Base-by-base conservation (phyloP, 92 coral and sea anemone genomes). In the Plumapathes pennacea region DNA sequence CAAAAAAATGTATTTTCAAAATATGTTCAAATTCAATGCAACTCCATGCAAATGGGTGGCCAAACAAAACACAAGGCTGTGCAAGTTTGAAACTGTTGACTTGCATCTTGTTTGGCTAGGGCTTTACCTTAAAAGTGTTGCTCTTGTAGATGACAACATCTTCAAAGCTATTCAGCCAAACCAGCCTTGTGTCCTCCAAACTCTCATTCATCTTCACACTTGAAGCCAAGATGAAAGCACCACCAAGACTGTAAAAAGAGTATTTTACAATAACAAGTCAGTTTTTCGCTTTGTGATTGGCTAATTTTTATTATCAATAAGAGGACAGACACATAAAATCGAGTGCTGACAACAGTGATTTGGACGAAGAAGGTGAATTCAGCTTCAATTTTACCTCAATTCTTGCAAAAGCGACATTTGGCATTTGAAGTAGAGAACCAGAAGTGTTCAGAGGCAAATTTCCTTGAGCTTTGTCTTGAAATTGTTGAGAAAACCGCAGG, bases 71-170 rank as follows among this genome's bases (percentile, higher is more conserved):
- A n/a, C n/a, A n/a, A n/a, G n/a, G n/a, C n/a, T n/a, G n/a, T n/a
- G n/a, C n/a, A n/a, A n/a, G n/a, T n/a, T n/a, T n/a, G n/a, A n/a
- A n/a, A n/a, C n/a, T n/a, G n/a, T n/a, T n/a, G n/a, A n/a, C n/a
- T n/a, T n/a, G n/a, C n/a, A n/a, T n/a, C n/a, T n/a, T n/a, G n/a
- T n/a, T n/a, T n/a, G n/a, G n/a, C n/a, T n/a, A n/a, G n/a, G n/a
- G n/a, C 30, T 12, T 25, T 76, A 86, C 95, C 85, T 86, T 34
- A 25, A 86, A 58, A 30, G 82, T 60, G 39, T 86, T 86, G 39
- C 24, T 65, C 47, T 73, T 76, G 49, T 81, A 86, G 31, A 36
- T 76, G 18, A 49, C 2, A 8, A 82, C 32, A 34, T 86, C 95
- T 47, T 78, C 78, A 71, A 86, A 82, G 21, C 69, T 78, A 45